A percentile compares a stretch with the other conserved stretches of the same genome.
These are phyloP conservation scores for Orientallactaga bullata DNA, from an alignment of 2,113 vertebrate species.

Conservation along the genomic window DNA sequence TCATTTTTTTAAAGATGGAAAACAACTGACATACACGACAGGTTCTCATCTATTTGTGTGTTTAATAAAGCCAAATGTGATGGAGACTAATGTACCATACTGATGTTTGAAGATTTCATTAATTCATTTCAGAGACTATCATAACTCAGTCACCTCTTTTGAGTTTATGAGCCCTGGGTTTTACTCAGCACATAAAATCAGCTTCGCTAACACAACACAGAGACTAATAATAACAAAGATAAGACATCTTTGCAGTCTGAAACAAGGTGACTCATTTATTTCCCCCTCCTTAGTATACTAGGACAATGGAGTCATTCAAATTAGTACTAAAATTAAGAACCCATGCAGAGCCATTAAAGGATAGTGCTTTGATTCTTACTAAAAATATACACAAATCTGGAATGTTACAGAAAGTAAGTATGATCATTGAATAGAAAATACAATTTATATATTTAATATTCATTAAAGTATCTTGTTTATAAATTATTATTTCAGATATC, in stretches of 20 bases:
- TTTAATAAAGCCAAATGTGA: constrained; percentile 89
- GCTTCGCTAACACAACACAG: constrained; percentile 82
- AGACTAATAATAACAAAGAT: constrained; percentile 83
- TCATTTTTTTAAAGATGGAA: constrained; percentile 80
- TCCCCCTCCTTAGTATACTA: neutral
- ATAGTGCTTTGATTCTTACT: neutral
- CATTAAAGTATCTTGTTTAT: neutral
- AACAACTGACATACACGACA: constrained; percentile 83
- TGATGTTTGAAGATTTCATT: constrained; percentile 89
- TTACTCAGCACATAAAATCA: constrained; percentile 87
- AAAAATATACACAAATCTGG: constrained; percentile 35
- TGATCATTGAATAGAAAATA: neutral
- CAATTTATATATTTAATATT: neutral
- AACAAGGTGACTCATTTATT: constrained; percentile 87
- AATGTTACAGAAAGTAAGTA: neutral
- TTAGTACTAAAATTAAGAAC: constrained; percentile 60
- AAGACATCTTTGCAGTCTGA: constrained; percentile 77
- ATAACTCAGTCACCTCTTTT: constrained; percentile 89
- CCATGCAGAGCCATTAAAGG: constrained; percentile 59
- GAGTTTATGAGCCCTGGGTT: constrained; percentile 88
- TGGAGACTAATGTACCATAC: constrained; percentile 89
- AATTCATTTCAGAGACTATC: constrained; percentile 85
- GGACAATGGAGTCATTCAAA: constrained; percentile 72
- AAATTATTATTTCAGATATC: neutral
- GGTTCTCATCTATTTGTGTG: constrained; percentile 84